phyloP scores from a whole-genome alignment of 2,797 vertebrate genomes.

The Telmatherina bonti region DNA sequence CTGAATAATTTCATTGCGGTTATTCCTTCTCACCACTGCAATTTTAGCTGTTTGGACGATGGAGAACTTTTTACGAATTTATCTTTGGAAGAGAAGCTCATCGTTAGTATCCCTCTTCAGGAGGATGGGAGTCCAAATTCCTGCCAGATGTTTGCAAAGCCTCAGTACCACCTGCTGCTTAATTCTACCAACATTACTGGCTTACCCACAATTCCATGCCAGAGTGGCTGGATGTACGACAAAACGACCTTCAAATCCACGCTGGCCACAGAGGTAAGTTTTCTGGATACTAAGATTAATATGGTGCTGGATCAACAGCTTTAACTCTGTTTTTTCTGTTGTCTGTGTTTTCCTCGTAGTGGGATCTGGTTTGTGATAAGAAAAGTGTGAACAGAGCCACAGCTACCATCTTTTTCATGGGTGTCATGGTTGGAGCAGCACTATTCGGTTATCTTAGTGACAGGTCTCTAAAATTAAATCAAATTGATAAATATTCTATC shows the following conservation, averaged over 20 bases:
- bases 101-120: constrained; percentile 82
- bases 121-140: constrained; percentile 82
- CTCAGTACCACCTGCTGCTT: constrained; percentile 76
- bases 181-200: constrained; percentile 65
- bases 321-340: not conserved
- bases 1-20: constrained; percentile 86
- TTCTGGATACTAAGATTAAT: not conserved
- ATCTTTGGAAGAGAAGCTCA: constrained; percentile 78
- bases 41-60: constrained; percentile 75
- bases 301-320: not conserved
- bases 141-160: constrained; percentile 86
- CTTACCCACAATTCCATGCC: constrained; percentile 74
- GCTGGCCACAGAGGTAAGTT: constrained; percentile 87
- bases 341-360: constrained; percentile 57
- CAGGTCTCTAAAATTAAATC: constrained; percentile 50
- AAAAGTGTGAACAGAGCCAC: constrained; percentile 70
- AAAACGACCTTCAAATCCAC: constrained; percentile 86
- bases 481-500: too few relatives aligned
- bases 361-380: constrained; percentile 80
- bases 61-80: constrained; percentile 78
- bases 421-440: constrained; percentile 77
- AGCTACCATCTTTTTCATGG: constrained; percentile 75
- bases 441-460: constrained; percentile 77
- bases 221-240: constrained; percentile 89
- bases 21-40: constrained; percentile 86